Evolutionary conservation across 64 coral and sea anemone species (phyloP), one percentile per base, ranked within the genome.

Genomic region (Platygyra sinensis): DNA sequence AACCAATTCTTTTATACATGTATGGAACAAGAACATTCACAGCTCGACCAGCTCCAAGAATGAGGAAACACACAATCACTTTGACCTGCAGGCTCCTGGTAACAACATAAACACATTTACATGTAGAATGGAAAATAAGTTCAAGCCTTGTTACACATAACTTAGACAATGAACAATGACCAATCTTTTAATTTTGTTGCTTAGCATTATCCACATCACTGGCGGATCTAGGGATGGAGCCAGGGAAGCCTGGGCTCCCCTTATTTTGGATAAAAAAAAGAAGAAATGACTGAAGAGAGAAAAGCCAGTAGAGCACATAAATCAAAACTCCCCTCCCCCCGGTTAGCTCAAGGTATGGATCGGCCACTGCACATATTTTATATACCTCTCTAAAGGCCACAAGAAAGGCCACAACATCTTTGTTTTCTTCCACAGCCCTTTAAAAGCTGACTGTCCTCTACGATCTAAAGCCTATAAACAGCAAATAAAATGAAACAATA

Each of bases 361-460:
- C n/a, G n/a, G n/a, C n/a, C n/a, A n/a, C n/a, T n/a, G n/a, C n/a
- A n/a, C n/a, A 10, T 5, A 30, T 28, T 76, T 8, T 27, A 62
- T 24, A 54, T 85, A 98, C 96, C 96, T 80, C 76, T 95, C 82
- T 62, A 81, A 87, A 30, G 96, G 96, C 96, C 96, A 98, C 57
- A 98, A 79, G 59, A 98, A 98, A 19, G 96, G 96, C 96, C 93
- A 95, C 20, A 98, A 59, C 72, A 95, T 72, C 81, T 95, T 98
- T 13, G 52, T 75, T 75, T 98, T 98, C 46, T 80, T 92, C 93
- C 90, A 93, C 59, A 98, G 20, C n/a, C 89, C 96, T 88, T 95
- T 98, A 72, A 95, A 98, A n/a, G 96, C 90, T 84, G 96, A 98
- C 30, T 93, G 73, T 28, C 88, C 93, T 60, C 49, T 62, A 20